Evolutionary conservation across 2,113 vertebrate genomes (phyloP).

Genomic region (Elachura formosa): DNA sequence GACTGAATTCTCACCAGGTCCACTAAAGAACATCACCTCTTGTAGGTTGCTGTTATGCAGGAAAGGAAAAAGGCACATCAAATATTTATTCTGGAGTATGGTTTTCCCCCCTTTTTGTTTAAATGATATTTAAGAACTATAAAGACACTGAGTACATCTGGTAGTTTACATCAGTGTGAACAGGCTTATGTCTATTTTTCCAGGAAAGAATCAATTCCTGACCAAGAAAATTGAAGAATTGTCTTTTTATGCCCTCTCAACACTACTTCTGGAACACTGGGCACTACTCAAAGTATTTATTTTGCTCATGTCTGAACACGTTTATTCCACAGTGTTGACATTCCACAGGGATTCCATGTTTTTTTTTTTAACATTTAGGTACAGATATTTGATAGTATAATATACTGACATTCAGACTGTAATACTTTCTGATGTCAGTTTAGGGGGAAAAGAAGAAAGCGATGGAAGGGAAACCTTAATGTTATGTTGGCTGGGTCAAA

Average conservation of each 20-base stretch:
- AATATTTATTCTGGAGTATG: background rate
- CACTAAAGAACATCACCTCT: background rate
- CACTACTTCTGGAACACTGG: background rate
- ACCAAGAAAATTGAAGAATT: background rate
- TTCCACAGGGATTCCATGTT: background rate
- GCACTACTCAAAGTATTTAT: background rate
- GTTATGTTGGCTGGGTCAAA: background rate
- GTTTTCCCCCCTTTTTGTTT: background rate
- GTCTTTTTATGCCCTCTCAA: background rate
- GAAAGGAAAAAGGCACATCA: background rate
- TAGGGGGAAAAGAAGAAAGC: background rate
- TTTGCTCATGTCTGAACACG: background rate
- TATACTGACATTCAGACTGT: background rate
- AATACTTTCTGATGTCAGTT: background rate
- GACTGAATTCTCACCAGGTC: background rate
- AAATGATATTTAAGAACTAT: background rate
- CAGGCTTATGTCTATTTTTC: background rate
- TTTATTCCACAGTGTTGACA: background rate
- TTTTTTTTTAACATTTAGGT: background rate
- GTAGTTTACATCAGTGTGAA: background rate
- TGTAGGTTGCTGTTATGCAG: background rate
- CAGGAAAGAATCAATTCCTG: background rate
- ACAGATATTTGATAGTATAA: background rate
- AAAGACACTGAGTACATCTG: background rate
- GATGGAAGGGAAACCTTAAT: background rate